A percentile compares a stretch with the other conserved stretches of the same genome.
These are phyloP conservation scores for Anhinga rufa DNA, from an alignment of 2,113 vertebrate species.

Conservation along the genomic window DNA sequence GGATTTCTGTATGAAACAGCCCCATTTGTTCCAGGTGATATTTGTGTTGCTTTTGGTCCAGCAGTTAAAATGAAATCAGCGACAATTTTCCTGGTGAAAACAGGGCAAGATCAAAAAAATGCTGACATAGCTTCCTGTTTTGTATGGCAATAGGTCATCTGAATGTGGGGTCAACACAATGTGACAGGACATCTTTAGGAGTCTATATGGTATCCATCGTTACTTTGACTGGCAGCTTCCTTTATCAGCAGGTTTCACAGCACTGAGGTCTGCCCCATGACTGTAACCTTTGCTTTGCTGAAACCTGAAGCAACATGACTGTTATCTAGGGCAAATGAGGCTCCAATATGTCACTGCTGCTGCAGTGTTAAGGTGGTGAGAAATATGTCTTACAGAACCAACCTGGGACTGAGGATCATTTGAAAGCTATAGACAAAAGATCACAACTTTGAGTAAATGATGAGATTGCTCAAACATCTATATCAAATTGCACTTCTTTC, in stretches of 20 bases:
- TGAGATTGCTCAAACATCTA: not conserved
- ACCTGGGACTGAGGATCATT: not conserved
- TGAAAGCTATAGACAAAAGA: not conserved
- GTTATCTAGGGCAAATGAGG: not conserved
- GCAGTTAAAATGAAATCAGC: not conserved
- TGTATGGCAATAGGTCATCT: not conserved
- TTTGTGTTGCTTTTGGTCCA: not conserved
- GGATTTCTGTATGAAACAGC: not conserved
- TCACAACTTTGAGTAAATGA: not conserved
- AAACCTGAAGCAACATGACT: not conserved
- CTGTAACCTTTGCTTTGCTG: not conserved
- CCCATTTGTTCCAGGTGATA: not conserved
- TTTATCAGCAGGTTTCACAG: not conserved
- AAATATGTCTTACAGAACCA: not conserved
- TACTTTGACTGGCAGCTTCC: not conserved
- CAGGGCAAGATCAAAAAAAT: not conserved
- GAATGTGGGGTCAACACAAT: not conserved
- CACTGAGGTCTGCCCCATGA: not conserved
- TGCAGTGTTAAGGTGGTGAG: not conserved
- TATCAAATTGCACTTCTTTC: not conserved
- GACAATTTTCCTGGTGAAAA: not conserved
- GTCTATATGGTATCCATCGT: accelerated
- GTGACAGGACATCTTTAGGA: not conserved
- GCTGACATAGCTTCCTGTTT: not conserved
- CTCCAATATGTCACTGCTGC: not conserved